Base-by-base conservation (phyloP, 2,113 vertebrate genomes). In the Psittacus erithacus region DNA sequence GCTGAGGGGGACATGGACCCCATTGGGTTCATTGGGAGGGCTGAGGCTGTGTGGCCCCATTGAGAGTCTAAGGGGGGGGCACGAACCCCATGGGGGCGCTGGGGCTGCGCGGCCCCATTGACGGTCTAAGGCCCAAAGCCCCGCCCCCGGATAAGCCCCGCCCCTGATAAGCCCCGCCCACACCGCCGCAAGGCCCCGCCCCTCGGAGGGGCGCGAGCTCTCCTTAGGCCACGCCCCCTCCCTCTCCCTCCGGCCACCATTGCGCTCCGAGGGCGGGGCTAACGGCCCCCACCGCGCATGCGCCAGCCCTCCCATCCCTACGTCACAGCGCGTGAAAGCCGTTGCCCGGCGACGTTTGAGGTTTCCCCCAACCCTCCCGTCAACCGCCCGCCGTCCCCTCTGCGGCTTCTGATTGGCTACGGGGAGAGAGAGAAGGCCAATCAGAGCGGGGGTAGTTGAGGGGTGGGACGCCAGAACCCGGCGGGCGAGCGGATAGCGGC, bases 81-180 rank as follows among this genome's bases (percentile, higher is more conserved):
- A 2, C 20, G 5, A 8, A 10, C 4, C 14, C 23, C 10, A 28
- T 16, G 8, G 53, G 23, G 41, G 22, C 6, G 1, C 25, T 9
- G 9, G 12, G 23, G 7, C 24, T 15, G 25, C 25, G 25, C 1
- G 2, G 6, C 11, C 17, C 35, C 59, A 15, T 14, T 2, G 1
- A 11, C 14, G 41, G 13, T 18, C 20, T 41, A 8, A 31, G 11
- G 50, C 9, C 3, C 50, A 52, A 52, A 17, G 27, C 50, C 50
- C 27, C 50, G 50, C 50, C 50, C 44, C 50, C 50, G 24, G 29
- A 53, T 17, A 53, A 44, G 41, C 41, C 41, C 41, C 41, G 41
- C 35, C 35, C 35, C 35, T n/a, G 35, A 38, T 38, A 38, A 38
- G 38, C 19, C 49, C 77, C 49, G 39, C 78, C 77, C 62, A 13